These are phyloP conservation scores for Australoheros scitulus DNA, from an alignment of 2,113 vertebrate genomes.

Conservation along the genomic window DNA sequence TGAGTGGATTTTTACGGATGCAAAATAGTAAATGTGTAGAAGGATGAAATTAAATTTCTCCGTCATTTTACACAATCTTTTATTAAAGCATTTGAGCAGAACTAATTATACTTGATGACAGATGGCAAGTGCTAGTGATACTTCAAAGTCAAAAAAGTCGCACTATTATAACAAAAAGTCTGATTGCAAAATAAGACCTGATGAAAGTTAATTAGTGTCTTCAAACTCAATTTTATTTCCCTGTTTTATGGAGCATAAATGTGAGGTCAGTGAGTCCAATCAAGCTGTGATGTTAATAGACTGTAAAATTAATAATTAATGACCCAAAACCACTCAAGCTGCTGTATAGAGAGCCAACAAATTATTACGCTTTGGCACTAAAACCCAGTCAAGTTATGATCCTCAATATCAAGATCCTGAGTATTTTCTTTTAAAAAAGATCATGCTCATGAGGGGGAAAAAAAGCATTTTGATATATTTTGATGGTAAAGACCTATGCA, in stretches of 20 bases:
- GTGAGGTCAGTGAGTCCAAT: constrained; percentile 61
- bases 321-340: constrained; percentile 16
- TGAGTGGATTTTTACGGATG: not conserved
- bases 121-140: not conserved
- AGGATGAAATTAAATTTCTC: not conserved
- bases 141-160: not conserved
- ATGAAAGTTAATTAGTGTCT: not conserved
- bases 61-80: not conserved
- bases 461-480: not conserved
- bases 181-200: not conserved
- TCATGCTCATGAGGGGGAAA: not conserved
- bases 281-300: constrained; percentile 49
- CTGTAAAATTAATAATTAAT: constrained; percentile 63
- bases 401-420: not conserved
- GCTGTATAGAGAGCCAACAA: not conserved
- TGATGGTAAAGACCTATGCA: not conserved
- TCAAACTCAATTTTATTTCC: constrained; percentile 5
- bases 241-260: constrained; percentile 63
- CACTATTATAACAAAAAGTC: not conserved
- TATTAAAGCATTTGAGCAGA: not conserved
- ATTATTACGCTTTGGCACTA: not conserved
- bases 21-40: not conserved
- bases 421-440: not conserved
- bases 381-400: not conserved
- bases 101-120: not conserved